Conservation (phyloP, 2,797 vertebrate species). For the Chelidonichthys spinosus region DNA sequence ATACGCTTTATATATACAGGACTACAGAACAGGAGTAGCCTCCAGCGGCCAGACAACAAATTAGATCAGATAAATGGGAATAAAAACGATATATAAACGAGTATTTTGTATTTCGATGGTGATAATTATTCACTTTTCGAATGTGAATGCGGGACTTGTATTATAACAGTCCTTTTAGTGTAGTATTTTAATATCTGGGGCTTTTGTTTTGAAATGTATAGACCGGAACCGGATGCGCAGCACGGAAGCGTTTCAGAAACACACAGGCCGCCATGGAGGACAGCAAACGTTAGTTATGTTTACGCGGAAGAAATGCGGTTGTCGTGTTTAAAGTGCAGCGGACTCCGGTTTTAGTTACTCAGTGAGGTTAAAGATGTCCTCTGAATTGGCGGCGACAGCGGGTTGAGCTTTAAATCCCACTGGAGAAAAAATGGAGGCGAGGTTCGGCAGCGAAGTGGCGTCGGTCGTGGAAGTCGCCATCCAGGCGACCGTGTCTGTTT, state of each 20-base stretch:
- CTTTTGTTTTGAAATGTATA: slow-evolving; percentile 26
- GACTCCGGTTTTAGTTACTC: rapidly evolving
- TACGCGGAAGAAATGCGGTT: slow-evolving; percentile 8
- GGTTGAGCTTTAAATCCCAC: background rate
- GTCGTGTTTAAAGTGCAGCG: background rate
- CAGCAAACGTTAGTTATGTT: background rate
- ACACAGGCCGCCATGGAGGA: slow-evolving; percentile 26
- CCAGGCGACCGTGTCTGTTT: slow-evolving; percentile 64
- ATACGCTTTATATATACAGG: too few species aligned
- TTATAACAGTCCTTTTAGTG: too few species aligned
- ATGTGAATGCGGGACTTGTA: background rate
- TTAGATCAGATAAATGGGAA: too few species aligned
- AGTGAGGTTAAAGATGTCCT: background rate
- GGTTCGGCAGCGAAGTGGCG: slow-evolving; percentile 61
- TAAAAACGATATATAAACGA: too few species aligned
- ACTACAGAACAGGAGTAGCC: too few species aligned
- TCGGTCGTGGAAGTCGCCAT: slow-evolving; percentile 71
- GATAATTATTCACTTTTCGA: background rate
- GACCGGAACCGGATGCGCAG: slow-evolving; percentile 53
- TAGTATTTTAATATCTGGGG: too few species aligned
- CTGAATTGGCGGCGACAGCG: rapidly evolving
- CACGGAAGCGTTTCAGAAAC: slow-evolving; percentile 45
- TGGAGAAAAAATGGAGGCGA: slow-evolving; percentile 51
- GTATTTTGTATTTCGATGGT: too few species aligned
- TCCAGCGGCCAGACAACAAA: too few species aligned